Percentiles rank a stretch among this genome's conserved stretches.
phyloP scores from a whole-genome alignment of 2,888 invertebrate genomes.

The Apodemia mormo region DNA sequence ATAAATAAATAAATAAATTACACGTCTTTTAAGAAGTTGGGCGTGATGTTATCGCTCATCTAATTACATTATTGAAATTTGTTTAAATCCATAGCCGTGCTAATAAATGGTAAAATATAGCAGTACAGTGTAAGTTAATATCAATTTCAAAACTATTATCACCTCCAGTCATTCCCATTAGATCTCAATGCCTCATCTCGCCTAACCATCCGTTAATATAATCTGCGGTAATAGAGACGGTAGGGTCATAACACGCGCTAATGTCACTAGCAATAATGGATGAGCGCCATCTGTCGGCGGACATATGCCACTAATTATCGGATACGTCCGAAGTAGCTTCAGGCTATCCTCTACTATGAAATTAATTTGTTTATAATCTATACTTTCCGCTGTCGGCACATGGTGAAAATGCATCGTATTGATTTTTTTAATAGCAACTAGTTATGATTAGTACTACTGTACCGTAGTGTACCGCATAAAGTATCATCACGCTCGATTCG shows the following conservation, averaged over 20 bases:
- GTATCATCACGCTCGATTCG: too few relatives aligned
- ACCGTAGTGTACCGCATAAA: too few relatives aligned
- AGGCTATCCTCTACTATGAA: background rate
- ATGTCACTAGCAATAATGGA: conserved; percentile 40
- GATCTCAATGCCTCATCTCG: conserved; percentile 1
- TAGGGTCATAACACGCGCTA: conserved; percentile 25
- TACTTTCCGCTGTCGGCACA: too few relatives aligned
- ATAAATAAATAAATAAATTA: too few relatives aligned
- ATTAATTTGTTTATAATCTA: background rate
- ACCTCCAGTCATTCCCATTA: conserved; percentile 2
- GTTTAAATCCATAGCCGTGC: too few relatives aligned
- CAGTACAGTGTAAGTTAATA: background rate
- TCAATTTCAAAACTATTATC: conserved; percentile 1
- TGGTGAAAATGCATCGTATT: too few relatives aligned
- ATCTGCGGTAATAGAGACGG: conserved; percentile 28
- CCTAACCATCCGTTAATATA: conserved; percentile 22
- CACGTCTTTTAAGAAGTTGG: too few relatives aligned
- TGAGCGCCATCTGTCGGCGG: conserved; percentile 37
- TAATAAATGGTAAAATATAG: too few relatives aligned
- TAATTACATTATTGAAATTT: too few relatives aligned
- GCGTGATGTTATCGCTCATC: too few relatives aligned
- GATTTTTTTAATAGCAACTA: too few relatives aligned
- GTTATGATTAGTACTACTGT: too few relatives aligned
- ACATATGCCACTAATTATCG: conserved; percentile 40
- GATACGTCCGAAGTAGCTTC: conserved; percentile 26